phyloP scores from a whole-genome alignment of 92 coral and sea anemone species.

The Porites rus region DNA sequence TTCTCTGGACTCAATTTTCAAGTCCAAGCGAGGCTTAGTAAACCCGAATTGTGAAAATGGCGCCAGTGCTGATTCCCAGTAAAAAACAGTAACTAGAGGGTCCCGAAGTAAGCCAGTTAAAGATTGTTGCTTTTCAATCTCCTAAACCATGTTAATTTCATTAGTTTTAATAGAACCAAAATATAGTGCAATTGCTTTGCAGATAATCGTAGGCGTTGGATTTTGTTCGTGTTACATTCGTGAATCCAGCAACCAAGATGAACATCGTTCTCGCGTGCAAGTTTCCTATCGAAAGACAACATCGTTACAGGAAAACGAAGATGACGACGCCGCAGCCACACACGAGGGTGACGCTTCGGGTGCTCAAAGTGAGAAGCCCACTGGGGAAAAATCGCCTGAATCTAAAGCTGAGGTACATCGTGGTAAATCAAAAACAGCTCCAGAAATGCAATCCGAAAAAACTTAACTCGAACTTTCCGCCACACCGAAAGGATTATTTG shows the following conservation, averaged over 20 bases:
- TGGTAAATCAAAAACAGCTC: not conserved
- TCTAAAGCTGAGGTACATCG: not conserved
- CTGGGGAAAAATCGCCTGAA: not conserved
- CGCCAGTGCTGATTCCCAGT: too few relatives aligned
- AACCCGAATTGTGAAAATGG: too few relatives aligned
- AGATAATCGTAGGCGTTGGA: constrained; percentile 11
- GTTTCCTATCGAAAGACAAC: not conserved
- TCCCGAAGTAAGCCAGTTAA: too few relatives aligned
- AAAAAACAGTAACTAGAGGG: too few relatives aligned
- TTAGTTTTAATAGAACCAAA: not conserved
- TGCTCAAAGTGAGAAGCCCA: not conserved
- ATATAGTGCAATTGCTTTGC: not conserved
- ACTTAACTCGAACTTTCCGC: not conserved
- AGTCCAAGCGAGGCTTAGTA: too few relatives aligned
- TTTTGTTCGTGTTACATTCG: not conserved
- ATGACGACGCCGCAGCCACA: not conserved
- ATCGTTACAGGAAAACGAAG: not conserved
- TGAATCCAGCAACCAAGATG: not conserved
- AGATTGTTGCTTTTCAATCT: too few relatives aligned
- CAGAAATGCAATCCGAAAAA: not conserved
- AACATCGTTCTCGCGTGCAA: not conserved
- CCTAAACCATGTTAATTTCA: too few relatives aligned
- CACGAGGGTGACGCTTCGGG: not conserved
- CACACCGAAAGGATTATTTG: not conserved
- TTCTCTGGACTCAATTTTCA: too few relatives aligned